These are phyloP conservation scores for Drosophila grimshawi DNA, from an alignment of 1,140 invertebrate genomes.

Conservation along the genomic window DNA sequence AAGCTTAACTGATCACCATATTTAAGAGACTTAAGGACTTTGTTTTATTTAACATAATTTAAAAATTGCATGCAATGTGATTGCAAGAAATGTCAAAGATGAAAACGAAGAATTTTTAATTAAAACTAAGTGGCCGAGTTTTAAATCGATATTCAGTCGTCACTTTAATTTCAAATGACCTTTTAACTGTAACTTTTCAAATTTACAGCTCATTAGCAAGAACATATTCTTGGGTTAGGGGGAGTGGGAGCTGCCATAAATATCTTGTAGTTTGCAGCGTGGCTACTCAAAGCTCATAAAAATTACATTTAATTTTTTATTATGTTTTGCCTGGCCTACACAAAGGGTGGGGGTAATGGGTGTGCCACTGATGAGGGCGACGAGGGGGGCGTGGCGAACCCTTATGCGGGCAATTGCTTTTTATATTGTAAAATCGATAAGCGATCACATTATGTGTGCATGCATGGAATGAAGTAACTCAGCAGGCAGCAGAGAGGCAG, in stretches of 20 bases:
- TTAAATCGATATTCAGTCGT: background rate
- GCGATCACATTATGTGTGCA: constrained; percentile 76
- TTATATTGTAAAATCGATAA: constrained; percentile 84
- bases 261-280: constrained; percentile 34
- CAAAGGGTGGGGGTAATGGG: too few species aligned
- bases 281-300: constrained; percentile 70
- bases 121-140: background rate
- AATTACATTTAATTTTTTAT: constrained; percentile 73
- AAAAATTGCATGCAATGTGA: background rate
- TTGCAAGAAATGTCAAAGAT: too few species aligned
- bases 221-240: background rate
- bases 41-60: background rate
- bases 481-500: constrained; percentile 43
- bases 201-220: constrained; percentile 49
- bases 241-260: constrained; percentile 28
- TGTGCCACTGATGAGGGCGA: background rate
- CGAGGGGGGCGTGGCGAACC: constrained; percentile 8
- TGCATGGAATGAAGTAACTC: constrained; percentile 56
- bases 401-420: constrained; percentile 80
- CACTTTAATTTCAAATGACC: constrained; percentile 15
- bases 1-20: too few species aligned
- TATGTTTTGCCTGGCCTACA: constrained; percentile 18
- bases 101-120: background rate
- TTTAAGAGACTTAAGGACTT: too few species aligned
- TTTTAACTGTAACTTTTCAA: constrained; percentile 30